Evolutionary conservation across 2,113 vertebrate genomes (phyloP).

Genomic region (Corythornis madagascariensis): DNA sequence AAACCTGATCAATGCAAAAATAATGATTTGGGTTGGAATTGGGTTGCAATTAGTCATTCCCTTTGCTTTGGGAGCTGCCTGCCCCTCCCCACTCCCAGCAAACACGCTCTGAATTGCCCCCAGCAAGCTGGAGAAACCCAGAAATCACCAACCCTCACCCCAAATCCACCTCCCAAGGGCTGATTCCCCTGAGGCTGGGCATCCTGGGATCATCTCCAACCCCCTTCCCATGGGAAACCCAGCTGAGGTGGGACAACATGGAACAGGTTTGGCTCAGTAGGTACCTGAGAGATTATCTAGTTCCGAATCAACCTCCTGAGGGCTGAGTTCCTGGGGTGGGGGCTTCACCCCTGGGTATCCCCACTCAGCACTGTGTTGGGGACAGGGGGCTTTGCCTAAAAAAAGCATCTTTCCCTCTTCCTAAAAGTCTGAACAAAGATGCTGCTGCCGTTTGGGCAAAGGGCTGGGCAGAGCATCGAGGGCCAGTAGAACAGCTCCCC

Average conservation of each 20-base stretch:
- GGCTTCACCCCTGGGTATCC: too few species aligned
- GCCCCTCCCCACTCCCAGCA: not conserved
- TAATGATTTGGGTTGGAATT: not conserved
- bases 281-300: not conserved
- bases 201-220: not conserved
- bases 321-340: not conserved
- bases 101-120: not conserved
- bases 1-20: not conserved
- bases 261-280: not conserved
- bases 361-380: too few species aligned
- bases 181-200: not conserved
- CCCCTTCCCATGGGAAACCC: not conserved
- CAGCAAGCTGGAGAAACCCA: not conserved
- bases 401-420: not conserved
- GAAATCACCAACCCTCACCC: not conserved
- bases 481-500: constrained; percentile 51
- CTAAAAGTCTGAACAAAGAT: too few species aligned
- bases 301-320: not conserved
- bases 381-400: too few species aligned
- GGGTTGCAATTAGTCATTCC: not conserved
- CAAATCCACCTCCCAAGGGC: not conserved
- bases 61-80: not conserved
- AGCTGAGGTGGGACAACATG: not conserved
- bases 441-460: constrained; percentile 20
- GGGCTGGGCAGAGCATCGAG: constrained; percentile 44